Evolutionary conservation across 2,797 vertebrate species (phyloP).

Genomic region (Coluber constrictor): DNA sequence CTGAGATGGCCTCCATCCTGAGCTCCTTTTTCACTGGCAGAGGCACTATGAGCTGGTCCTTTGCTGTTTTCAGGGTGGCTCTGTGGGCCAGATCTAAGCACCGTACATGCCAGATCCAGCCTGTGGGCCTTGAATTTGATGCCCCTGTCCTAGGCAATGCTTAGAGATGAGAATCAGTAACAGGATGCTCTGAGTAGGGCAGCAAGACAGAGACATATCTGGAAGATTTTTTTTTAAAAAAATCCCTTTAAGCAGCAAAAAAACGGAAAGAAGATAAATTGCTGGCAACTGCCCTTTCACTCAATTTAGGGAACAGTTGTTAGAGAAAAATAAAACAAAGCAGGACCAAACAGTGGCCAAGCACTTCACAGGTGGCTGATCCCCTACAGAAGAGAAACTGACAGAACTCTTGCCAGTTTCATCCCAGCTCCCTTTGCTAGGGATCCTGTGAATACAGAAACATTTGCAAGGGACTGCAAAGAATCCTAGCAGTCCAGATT

Average conservation of each 20-base stretch:
- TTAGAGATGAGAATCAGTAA: neutral
- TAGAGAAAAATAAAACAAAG: neutral
- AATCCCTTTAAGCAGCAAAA: neutral
- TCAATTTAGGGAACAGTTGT: neutral
- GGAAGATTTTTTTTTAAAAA: neutral
- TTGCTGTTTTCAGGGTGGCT: too few species aligned
- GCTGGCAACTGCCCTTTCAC: neutral
- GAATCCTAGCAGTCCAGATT: neutral
- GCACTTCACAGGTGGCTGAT: neutral
- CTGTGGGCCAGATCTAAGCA: too few species aligned
- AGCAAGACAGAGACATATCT: neutral
- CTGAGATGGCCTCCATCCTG: too few species aligned
- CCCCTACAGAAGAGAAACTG: neutral
- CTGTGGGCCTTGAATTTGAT: too few species aligned
- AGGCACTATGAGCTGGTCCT: too few species aligned
- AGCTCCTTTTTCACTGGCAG: too few species aligned
- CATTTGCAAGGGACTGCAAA: neutral
- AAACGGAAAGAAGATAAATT: neutral
- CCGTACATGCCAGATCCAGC: rapidly evolving
- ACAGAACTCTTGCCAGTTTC: neutral
- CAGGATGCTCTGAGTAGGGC: neutral
- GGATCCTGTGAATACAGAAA: neutral
- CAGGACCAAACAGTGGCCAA: neutral
- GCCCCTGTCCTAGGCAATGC: neutral
- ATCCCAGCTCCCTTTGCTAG: neutral